These are phyloP conservation scores for Ceratina japonica DNA, from an alignment of 1,140 invertebrate genomes.

Conservation along the genomic window DNA sequence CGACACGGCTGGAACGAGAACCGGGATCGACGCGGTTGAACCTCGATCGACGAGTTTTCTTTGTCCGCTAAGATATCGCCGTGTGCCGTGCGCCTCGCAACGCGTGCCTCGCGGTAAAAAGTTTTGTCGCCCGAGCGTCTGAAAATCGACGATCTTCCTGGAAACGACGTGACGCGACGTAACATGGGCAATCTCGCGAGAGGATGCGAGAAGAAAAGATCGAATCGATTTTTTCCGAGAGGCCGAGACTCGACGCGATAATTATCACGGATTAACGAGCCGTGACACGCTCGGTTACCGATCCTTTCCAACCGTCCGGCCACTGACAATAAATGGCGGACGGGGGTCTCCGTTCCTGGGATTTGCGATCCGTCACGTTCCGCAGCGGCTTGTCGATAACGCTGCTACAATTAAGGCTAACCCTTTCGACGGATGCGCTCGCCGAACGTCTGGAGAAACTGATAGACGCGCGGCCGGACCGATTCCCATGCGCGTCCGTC, in stretches of 20 bases:
- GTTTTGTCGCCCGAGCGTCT: conserved; percentile 39
- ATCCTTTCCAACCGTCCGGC: conserved; percentile 38
- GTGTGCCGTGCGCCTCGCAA: conserved; percentile 35
- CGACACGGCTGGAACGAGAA: conserved; percentile 45
- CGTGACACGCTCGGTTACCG: conserved; percentile 58
- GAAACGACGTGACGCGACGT: not conserved
- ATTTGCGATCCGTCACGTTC: conserved; percentile 7
- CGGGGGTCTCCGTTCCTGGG: not conserved
- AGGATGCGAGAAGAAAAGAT: not conserved
- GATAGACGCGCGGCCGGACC: conserved; percentile 11
- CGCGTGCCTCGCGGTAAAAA: conserved; percentile 54
- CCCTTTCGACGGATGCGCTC: conserved; percentile 16
- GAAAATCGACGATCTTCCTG: not conserved
- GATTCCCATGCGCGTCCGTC: conserved; percentile 30
- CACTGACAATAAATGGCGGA: too few species aligned
- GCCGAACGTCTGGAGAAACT: conserved; percentile 17
- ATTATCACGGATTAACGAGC: conserved; percentile 61
- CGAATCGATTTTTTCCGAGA: not conserved
- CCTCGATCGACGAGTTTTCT: conserved; percentile 61
- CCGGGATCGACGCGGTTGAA: conserved; percentile 31
- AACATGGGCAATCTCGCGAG: not conserved
- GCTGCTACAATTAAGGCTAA: conserved; percentile 27
- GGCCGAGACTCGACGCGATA: conserved; percentile 55
- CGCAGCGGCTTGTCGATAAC: conserved; percentile 17
- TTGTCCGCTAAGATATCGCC: conserved; percentile 57